Base-by-base conservation (phyloP, 2,113 vertebrate species). In the Marmota monax region DNA sequence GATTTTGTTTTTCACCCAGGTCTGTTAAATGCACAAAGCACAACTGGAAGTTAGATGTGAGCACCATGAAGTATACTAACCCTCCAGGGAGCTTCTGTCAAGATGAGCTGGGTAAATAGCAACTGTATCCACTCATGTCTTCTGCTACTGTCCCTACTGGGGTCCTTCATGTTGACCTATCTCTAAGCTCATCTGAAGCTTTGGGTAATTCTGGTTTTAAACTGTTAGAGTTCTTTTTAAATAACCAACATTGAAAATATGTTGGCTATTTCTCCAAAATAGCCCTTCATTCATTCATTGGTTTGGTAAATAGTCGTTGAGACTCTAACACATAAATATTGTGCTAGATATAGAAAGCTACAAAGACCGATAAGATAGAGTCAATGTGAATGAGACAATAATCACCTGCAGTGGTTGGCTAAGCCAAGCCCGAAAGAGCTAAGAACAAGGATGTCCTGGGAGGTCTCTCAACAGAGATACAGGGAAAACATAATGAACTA, bases 1-100 rank as follows among this genome's bases (percentile, higher is more conserved):
- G 18, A 22, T 88, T 96, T 94, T 51, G 48, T 51, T 65, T 39
- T 29, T 34, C 39, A 72, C 61, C 37, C 96, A 99, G 99, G 94
- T 98, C 97, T 17, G 99, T 99, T 4, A 99, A 97, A 82, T 99
- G 99, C 93, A 99, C 99, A 1, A 99, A 99, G 58, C 99, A 99
- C 94, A 98, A 98, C 96, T 99, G 99, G 99, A 99, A 98, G 79
- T 84, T 99, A 37, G 98, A 99, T 20, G 97, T 99, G 65, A 98
- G 98, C 78, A 98, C 98, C 4, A 99, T 99, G 99, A 97, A 98
- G 88, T 99, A 99, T 8, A 94, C 98, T 76, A 99, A 99, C 27
- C 99, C 99, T 29, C 99, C 99, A 4, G 98, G 98, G 86, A 99
- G 99, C 98, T 99, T 99, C 97, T 91, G 96, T 65, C 99, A 99